phyloP scores from a whole-genome alignment of 2,797 vertebrate genomes.

The Lutjanus argentimaculatus region DNA sequence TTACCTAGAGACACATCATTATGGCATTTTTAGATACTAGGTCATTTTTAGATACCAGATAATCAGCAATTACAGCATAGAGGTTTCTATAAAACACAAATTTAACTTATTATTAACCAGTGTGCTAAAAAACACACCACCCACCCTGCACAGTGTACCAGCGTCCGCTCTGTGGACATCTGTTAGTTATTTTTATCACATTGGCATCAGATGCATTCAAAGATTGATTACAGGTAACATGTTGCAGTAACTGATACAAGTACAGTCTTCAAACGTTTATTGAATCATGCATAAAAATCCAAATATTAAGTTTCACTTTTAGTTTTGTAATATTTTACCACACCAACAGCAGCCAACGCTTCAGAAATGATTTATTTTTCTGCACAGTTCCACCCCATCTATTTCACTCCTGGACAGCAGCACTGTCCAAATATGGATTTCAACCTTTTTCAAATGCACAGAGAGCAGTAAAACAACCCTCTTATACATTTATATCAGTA shows the following conservation, averaged over 20 bases:
- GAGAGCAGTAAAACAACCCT: background rate
- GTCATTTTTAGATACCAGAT: background rate
- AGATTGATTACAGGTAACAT: slow-evolving; percentile 16
- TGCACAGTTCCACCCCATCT: slow-evolving; percentile 7
- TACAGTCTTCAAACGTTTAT: slow-evolving; percentile 35
- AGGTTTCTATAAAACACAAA: slow-evolving; percentile 1
- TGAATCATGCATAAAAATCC: slow-evolving; percentile 43
- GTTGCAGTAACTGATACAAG: slow-evolving; percentile 37
- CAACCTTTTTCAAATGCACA: slow-evolving; percentile 9
- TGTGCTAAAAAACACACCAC: slow-evolving; percentile 2
- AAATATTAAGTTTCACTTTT: slow-evolving; percentile 48
- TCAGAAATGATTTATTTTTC: slow-evolving; percentile 49
- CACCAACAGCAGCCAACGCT: slow-evolving; percentile 26
- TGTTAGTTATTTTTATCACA: slow-evolving; percentile 37
- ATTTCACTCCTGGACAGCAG: slow-evolving; percentile 25
- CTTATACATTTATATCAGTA: background rate
- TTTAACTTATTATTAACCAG: slow-evolving; percentile 12
- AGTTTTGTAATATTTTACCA: slow-evolving; percentile 29
- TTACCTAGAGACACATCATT: background rate
- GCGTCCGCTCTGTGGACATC: slow-evolving; percentile 17
- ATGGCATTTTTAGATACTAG: background rate
- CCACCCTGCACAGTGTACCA: background rate
- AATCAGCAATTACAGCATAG: background rate
- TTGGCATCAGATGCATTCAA: slow-evolving; percentile 15
- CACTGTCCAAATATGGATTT: slow-evolving; percentile 55